Base-by-base conservation (phyloP, 2,888 invertebrate species). In the Drosophila robusta region DNA sequence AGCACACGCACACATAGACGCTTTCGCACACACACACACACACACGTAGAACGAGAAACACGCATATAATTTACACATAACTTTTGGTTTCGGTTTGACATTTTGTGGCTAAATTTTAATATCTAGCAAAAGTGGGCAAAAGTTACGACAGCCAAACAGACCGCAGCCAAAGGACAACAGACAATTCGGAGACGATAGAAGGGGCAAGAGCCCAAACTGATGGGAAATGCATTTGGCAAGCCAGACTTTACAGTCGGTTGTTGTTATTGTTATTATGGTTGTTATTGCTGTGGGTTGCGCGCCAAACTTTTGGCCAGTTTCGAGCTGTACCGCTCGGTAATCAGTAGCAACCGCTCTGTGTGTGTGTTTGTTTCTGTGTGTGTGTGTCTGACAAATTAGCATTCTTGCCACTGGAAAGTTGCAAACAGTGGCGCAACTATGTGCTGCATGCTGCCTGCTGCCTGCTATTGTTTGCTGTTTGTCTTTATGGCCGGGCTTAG, bases 81-180 rank as follows among this genome's bases (percentile, higher is more conserved):
- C 80, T 88, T 88, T 85, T 76, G 80, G 80, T 86, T 86, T 78
- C 70, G 70, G 83, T 83, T 85, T 85, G 84, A 86, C 88, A 88
- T 86, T 85, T 74, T 86, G 88, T 83, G 80, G 85, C 75, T 75
- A 69, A 68, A 88, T 82, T 82, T 86, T 85, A 80, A 87, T 82
- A 85, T 87, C 77, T 77, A 73, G 64, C 55, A 74, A 68, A 82
- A 82, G 79, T 84, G 79, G 75, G 49, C 66, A 75, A 73, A 87
- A 83, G 87, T 83, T 83, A 69, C 70, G 70, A 64, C 70, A 70
- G 36, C 46, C 56, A 52, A 61, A 54, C 52, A 66, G 32, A 39
- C 54, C 54, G 16, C 46, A 54, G 41, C 46, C 46, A 58, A 56
- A 52, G 42, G 16, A 12, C 16, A 26, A 32, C 34, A 26, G 29